Evolutionary conservation across 2,797 vertebrate species (phyloP).

Genomic region (Typhlichthys subterraneus): DNA sequence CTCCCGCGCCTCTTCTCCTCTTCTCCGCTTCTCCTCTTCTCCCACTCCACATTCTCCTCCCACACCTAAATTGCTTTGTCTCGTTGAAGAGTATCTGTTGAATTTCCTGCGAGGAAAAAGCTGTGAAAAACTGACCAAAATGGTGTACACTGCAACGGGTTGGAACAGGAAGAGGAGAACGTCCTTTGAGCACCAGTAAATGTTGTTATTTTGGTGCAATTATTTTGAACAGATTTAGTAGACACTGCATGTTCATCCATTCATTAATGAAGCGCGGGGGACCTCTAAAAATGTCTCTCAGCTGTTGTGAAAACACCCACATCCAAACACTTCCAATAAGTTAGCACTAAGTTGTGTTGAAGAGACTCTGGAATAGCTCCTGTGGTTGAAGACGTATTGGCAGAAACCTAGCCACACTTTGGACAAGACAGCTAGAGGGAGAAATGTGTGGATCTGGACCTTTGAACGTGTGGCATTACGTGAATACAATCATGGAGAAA

Average conservation of each 20-base stretch:
- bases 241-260: conserved; percentile 12
- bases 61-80: conserved; percentile 48
- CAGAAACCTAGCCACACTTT: too few species aligned
- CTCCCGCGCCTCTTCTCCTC: conserved; percentile 38
- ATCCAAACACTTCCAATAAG: neutral
- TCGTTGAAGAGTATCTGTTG: conserved; percentile 18
- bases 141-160: conserved; percentile 5
- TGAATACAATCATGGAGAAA: too few species aligned
- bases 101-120: conserved; percentile 3
- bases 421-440: too few species aligned
- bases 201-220: neutral
- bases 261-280: conserved; percentile 8
- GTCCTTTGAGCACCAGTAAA: neutral
- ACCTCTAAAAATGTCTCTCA: conserved; percentile 14
- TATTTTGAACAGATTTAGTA: conserved; percentile 1
- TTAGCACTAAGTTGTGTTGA: too few species aligned
- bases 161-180: neutral
- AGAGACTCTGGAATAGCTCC: too few species aligned
- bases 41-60: conserved; percentile 62
- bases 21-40: conserved; percentile 47
- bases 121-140: conserved; percentile 17
- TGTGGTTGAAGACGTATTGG: too few species aligned
- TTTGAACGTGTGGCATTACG: neutral
- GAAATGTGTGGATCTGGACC: too few species aligned
- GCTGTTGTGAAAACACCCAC: neutral